A percentile compares a stretch with the other conserved stretches of the same genome.
Evolutionary conservation across 2,888 invertebrate genomes (phyloP).

Genomic region (Tromatobia lineatoria): DNA sequence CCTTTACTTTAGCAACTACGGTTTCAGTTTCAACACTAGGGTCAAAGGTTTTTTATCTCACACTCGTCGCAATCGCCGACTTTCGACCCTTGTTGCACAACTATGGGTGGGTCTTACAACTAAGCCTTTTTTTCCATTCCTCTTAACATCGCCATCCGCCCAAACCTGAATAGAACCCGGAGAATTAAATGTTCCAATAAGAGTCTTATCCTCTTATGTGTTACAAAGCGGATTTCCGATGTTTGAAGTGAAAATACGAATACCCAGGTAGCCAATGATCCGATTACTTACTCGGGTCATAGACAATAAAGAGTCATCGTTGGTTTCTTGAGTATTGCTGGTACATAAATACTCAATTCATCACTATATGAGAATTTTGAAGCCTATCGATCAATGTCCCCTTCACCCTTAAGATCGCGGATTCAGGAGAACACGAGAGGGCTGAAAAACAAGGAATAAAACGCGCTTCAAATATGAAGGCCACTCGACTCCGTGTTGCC

Average conservation of each 20-base stretch:
- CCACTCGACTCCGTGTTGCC: conserved; percentile 33
- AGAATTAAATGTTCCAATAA: background rate
- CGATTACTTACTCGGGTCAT: conserved; percentile 43
- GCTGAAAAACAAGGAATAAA: conserved; percentile 39
- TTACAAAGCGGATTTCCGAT: conserved; percentile 31
- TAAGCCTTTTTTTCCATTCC: too few relatives aligned
- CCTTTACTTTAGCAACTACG: too few relatives aligned
- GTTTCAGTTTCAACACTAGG: too few relatives aligned
- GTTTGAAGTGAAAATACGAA: conserved; percentile 9
- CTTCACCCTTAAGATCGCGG: background rate
- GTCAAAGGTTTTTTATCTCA: too few relatives aligned
- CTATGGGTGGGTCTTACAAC: too few relatives aligned
- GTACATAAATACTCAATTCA: background rate
- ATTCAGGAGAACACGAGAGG: background rate
- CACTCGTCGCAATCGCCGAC: too few relatives aligned
- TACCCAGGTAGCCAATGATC: conserved; percentile 18
- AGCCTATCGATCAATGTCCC: conserved; percentile 33
- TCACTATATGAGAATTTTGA: conserved; percentile 2
- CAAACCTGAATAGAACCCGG: background rate
- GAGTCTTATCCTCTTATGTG: background rate
- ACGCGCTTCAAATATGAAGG: conserved; percentile 36
- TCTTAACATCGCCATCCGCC: background rate
- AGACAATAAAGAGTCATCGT: conserved; percentile 10
- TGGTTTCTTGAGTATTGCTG: conserved; percentile 16
- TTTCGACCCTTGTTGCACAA: too few relatives aligned